phyloP scores from a whole-genome alignment of 2,888 invertebrate species.

The Pheosia gnoma region DNA sequence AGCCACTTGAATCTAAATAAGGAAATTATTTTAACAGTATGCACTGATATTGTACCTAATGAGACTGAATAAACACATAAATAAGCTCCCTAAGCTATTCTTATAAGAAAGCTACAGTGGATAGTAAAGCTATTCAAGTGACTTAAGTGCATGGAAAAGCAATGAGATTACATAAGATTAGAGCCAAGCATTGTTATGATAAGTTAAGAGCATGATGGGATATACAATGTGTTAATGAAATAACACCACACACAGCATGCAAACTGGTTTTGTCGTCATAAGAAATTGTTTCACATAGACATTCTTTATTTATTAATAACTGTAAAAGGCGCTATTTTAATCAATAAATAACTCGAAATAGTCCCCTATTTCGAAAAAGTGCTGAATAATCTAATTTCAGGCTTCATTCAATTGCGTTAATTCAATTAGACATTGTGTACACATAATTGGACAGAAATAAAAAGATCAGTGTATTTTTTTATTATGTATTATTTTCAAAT shows the following conservation, averaged over 20 bases:
- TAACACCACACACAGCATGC: no score
- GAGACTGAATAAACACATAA: conserved; percentile 54
- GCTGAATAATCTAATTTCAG: no score
- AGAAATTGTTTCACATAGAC: no score
- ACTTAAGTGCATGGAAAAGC: conserved; percentile 15
- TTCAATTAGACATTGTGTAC: conserved; percentile 1
- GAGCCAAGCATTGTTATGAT: conserved; percentile 19
- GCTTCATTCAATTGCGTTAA: no score
- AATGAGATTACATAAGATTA: conserved; percentile 18
- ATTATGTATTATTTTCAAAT: conserved; percentile 77
- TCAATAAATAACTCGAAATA: no score
- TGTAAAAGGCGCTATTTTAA: no score
- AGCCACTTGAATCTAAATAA: conserved; percentile 73
- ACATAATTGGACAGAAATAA: conserved; percentile 42
- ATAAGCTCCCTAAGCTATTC: neutral
- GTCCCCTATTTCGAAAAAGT: no score
- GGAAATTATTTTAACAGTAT: conserved; percentile 24
- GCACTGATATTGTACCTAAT: conserved; percentile 36
- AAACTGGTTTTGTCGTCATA: no score
- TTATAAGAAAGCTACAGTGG: neutral
- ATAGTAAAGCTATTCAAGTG: neutral
- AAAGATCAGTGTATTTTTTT: conserved; percentile 54
- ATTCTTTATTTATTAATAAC: no score
- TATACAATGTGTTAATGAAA: no score
- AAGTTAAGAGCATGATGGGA: neutral